Conservation (phyloP, 2,113 vertebrate species). For the Bolborhynchus lineola region DNA sequence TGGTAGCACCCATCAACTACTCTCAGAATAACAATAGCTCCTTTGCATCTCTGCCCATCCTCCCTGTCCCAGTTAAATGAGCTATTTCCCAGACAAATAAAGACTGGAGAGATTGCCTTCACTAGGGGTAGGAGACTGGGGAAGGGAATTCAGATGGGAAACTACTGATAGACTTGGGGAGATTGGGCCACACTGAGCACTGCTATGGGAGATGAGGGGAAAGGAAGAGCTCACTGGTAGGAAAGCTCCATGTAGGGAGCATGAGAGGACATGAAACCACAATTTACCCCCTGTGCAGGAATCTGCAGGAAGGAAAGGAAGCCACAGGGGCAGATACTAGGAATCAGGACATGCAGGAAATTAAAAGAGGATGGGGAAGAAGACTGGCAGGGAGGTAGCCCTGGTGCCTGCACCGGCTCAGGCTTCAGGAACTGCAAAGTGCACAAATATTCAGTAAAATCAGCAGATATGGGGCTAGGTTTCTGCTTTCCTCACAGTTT, state of each 20-base stretch:
- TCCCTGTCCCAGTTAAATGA: slow-evolving; percentile 55
- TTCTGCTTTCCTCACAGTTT: not conserved
- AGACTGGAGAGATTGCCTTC: not conserved
- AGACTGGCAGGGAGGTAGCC: not conserved
- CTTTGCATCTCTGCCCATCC: slow-evolving; percentile 46
- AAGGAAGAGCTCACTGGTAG: not conserved
- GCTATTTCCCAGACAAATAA: slow-evolving; percentile 55
- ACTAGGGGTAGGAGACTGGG: not conserved
- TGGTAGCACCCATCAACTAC: slow-evolving; percentile 46
- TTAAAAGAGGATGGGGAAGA: not conserved
- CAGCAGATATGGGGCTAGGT: not conserved
- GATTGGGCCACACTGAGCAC: not conserved
- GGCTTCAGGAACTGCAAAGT: not conserved
- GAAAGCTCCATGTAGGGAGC: not conserved
- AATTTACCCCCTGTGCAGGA: not conserved
- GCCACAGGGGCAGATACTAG: not conserved
- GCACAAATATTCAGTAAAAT: not conserved
- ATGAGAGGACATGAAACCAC: not conserved
- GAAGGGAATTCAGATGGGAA: not conserved
- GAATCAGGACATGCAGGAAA: not conserved
- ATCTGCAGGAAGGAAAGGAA: not conserved
- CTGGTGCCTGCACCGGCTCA: not conserved
- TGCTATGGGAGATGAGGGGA: not conserved
- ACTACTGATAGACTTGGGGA: not conserved
- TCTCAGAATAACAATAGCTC: slow-evolving; percentile 50